Percentiles rank a stretch among this genome's conserved stretches.
These are phyloP conservation scores for human (Homo sapiens) DNA, from an alignment of 2,113 vertebrate species.

Conservation along the genomic window DNA sequence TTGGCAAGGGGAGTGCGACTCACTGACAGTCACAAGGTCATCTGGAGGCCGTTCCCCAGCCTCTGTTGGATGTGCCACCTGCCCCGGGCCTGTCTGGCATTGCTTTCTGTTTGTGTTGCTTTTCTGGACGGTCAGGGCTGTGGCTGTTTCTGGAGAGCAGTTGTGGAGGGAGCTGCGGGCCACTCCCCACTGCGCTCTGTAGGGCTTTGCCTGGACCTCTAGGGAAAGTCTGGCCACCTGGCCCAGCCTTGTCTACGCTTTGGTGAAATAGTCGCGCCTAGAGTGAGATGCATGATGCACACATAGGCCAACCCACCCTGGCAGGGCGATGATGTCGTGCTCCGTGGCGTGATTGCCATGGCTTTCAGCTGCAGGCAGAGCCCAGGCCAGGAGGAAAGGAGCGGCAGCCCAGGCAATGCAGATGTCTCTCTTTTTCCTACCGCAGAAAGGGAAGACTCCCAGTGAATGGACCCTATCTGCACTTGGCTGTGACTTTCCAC, in stretches of 20 bases:
- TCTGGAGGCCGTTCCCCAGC: constrained; percentile 75
- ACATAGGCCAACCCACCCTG: constrained; percentile 74
- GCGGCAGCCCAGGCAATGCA: accelerated
- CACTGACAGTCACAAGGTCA: background rate
- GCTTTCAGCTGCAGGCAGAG: too few relatives aligned
- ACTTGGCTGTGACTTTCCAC: background rate
- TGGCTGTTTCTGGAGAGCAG: constrained; percentile 63
- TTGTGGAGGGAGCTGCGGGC: constrained; percentile 76
- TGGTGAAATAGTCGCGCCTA: constrained; percentile 88
- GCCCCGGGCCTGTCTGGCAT: constrained; percentile 74
- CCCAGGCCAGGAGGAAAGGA: accelerated
- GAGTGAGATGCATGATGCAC: constrained; percentile 74
- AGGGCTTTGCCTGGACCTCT: constrained; percentile 89
- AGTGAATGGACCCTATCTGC: accelerated
- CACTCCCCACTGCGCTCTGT: constrained; percentile 83
- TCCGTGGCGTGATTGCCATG: accelerated
- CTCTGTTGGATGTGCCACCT: constrained; percentile 64
- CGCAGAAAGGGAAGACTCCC: accelerated
- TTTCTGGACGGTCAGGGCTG: constrained; percentile 70
- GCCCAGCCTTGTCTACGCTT: constrained; percentile 84
- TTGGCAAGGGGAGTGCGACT: background rate
- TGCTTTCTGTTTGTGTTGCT: constrained; percentile 75
- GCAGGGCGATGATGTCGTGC: constrained; percentile 12
- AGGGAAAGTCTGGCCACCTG: constrained; percentile 88
- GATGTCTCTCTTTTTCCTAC: too few relatives aligned